These are phyloP conservation scores for Echiichthys vipera DNA, from an alignment of 2,797 vertebrate species.

Conservation along the genomic window DNA sequence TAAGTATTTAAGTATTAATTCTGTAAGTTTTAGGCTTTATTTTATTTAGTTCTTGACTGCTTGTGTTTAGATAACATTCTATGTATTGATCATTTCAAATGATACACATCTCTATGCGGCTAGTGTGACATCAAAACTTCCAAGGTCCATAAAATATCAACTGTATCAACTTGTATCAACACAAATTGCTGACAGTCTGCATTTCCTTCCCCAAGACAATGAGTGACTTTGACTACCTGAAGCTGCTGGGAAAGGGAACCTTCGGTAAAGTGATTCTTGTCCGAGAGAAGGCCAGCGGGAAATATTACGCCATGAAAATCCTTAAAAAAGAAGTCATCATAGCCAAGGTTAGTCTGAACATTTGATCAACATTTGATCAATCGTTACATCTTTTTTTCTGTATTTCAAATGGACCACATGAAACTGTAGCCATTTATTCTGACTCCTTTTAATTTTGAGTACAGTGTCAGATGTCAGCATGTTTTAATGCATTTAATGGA, in stretches of 20 bases:
- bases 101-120: neutral
- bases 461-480: neutral
- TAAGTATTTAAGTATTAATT: too few relatives aligned
- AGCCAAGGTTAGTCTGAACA: conserved; percentile 88
- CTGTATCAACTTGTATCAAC: neutral
- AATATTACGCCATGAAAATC: conserved; percentile 99
- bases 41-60: neutral
- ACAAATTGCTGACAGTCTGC: neutral
- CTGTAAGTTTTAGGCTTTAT: neutral
- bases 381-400: neutral
- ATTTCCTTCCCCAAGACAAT: conserved; percentile 87
- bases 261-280: conserved; percentile 99
- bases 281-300: conserved; percentile 97
- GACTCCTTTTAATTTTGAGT: neutral
- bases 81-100: neutral
- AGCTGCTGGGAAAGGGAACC: conserved; percentile 97
- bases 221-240: conserved; percentile 99
- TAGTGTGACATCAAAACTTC: neutral
- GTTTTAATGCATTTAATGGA: conserved; percentile 1
- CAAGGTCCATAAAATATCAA: neutral
- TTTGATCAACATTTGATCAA: neutral
- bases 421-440: neutral
- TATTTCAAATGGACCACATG: neutral
- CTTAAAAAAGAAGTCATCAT: conserved; percentile 99
- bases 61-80: neutral